Percentiles rank a stretch among this genome's conserved stretches.
These are phyloP conservation scores for Pangasius sanitwongsei DNA, from an alignment of 2,797 vertebrate species.

Conservation along the genomic window DNA sequence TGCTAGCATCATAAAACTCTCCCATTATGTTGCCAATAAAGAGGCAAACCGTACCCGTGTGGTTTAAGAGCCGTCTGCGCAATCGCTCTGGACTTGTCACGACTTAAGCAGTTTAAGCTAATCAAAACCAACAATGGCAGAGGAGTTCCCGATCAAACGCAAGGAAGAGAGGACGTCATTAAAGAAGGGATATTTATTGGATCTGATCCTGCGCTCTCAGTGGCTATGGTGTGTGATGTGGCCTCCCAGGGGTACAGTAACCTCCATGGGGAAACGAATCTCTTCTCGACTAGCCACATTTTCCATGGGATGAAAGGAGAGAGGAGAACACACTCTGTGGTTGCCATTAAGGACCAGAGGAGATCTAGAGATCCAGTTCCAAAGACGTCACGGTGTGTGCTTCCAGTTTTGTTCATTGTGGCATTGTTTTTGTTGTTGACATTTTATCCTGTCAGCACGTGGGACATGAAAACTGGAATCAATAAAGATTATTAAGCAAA, in stretches of 20 bases:
- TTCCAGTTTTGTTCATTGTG: constrained; percentile 18
- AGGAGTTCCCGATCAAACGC: constrained; percentile 37
- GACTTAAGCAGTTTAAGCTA: constrained; percentile 29
- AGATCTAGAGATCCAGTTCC: constrained; percentile 18
- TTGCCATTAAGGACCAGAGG: constrained; percentile 18
- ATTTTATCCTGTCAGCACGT: constrained; percentile 31
- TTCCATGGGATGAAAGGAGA: constrained; percentile 55
- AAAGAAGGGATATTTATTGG: constrained; percentile 48
- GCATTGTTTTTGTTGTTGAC: constrained; percentile 21
- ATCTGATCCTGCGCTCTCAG: constrained; percentile 35
- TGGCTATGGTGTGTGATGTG: constrained; percentile 43
- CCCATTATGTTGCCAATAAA: constrained; percentile 34
- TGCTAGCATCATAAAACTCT: constrained; percentile 22
- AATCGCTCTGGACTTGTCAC: constrained; percentile 43
- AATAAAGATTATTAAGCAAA: constrained; percentile 24
- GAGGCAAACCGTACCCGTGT: constrained; percentile 17
- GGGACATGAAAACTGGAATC: constrained; percentile 23
- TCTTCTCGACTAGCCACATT: constrained; percentile 38
- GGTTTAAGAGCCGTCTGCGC: constrained; percentile 21
- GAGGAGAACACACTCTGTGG: constrained; percentile 23
- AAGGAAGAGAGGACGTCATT: constrained; percentile 36
- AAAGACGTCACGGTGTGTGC: constrained; percentile 15
- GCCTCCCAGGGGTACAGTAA: constrained; percentile 42
- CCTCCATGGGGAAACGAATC: constrained; percentile 35
- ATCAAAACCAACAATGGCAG: constrained; percentile 44